Base-by-base conservation (phyloP, 2,888 invertebrate genomes). In the Amiota communis region DNA sequence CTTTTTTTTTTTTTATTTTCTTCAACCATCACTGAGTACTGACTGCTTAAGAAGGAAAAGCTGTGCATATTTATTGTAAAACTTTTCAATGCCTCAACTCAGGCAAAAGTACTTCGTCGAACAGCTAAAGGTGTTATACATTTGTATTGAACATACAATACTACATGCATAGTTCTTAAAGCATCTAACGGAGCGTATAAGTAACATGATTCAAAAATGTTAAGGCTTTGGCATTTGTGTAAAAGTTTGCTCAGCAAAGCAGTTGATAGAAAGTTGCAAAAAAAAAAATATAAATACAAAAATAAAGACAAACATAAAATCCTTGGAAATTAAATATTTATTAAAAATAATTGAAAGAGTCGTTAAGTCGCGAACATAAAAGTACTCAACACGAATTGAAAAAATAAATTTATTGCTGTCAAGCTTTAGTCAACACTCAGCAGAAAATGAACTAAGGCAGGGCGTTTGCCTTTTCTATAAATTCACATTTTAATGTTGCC, bases 381-480 rank as follows among this genome's bases (percentile, higher is more conserved):
- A 59, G 20, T 17, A 59, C 20, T 59, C 17, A 20, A 59, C n/a
- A 59, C n/a, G 53, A 11, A 53, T 15, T 53, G 53, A 59, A 17
- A 59, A 12, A 20, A 20, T 11, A 20, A 67, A 67, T 67, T 67
- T 67, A 67, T 67, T 49, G 65, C 65, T 48, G 11, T 49, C 65
- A 63, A 46, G 15, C 36, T 15, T 17, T 15, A 49, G 17, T 65
- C 20, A 48, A 67, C 46, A 49, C 65, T 67, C 65, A 49, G 65
- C 65, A 67, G 17, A 49, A 17, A 49, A 1, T 59, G 11, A 15
- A 59, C 10, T 12, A 20, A 59, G 8, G 59, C 59, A 59, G 36
- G 59, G 36, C 36, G 36, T 36, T 36, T 36, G 36, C 36, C 8
- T 36, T 36, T 51, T 53, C 81, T 76, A 82, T 83, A 82, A 82